Percentiles rank a stretch among this genome's conserved stretches.
These are phyloP conservation scores for Belonocnema kinseyi DNA, from an alignment of 1,140 invertebrate species.

Conservation along the genomic window DNA sequence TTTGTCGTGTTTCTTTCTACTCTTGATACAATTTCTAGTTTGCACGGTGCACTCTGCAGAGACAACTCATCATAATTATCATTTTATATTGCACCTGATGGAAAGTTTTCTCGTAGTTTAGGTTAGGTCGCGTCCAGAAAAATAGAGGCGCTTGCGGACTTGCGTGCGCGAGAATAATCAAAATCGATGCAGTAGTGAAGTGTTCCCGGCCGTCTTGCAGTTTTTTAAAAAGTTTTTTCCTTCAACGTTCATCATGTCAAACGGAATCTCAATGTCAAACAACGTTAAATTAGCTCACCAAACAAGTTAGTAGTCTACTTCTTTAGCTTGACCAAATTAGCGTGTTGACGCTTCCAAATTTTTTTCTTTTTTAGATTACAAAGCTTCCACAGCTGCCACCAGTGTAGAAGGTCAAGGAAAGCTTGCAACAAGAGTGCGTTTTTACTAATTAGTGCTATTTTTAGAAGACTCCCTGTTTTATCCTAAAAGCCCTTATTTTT, in stretches of 20 bases:
- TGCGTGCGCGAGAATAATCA: conserved; percentile 49
- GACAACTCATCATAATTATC: background rate
- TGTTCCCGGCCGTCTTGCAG: conserved; percentile 34
- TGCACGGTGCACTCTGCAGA: background rate
- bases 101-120: conserved; percentile 23
- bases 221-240: conserved; percentile 21
- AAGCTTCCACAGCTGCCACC: conserved; percentile 30
- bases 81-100: conserved; percentile 26
- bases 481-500: background rate
- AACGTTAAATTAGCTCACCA: conserved; percentile 40
- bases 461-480: background rate
- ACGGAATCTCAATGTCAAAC: conserved; percentile 48
- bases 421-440: conserved; percentile 48
- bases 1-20: too few relatives aligned
- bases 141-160: conserved; percentile 50
- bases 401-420: conserved; percentile 36
- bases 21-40: too few relatives aligned
- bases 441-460: conserved; percentile 39
- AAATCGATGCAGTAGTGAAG: conserved; percentile 56
- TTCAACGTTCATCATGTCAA: conserved; percentile 52
- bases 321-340: background rate
- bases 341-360: conserved; percentile 24
- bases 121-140: conserved; percentile 39
- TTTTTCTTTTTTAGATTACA: conserved; percentile 39
- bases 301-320: conserved; percentile 44